Evolutionary conservation across 2,113 vertebrate genomes (phyloP), one percentile per base, ranked within the genome.

Genomic region (Chloropsis cyanopogon): DNA sequence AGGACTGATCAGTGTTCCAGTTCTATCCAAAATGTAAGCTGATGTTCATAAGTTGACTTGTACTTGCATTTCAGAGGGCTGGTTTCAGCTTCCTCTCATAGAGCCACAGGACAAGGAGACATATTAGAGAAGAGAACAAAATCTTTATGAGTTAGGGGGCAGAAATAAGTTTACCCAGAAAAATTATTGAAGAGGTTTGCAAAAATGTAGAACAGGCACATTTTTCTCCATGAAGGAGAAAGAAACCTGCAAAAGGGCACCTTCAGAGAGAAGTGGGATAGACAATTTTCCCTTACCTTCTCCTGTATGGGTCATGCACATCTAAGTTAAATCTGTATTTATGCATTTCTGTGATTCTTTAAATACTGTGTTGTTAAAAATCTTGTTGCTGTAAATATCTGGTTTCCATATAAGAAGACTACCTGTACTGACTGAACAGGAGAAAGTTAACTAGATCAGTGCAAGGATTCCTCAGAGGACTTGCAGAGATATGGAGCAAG

Each of bases 241-340:
- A 57, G 42, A 75, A 85, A 47, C 37, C 18, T 82, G 28, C 17
- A 54, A 50, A 89, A 60, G 9, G 44, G 6, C 4, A 12, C 7
- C 29, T 82, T 79, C 41, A 71, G 39, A 39, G 47, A n/a, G 33
- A 87, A 61, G 25, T 3, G 17, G 50, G 39, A 57, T n/a, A 52
- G 31, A 22, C 12, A 37, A 29, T 37, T 86, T 69, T 66, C 22
- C 16, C 60, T 83, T 41, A 21, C 13, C 8, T 65, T 65, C 69
- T 70, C 66, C 56, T 90, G 0, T 13, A 33, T 21, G 16, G 10
- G 4, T 47, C 10, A 2, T 68, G 28, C 7, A 14, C 1, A 1
- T n/a, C 1, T 23, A 63, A 54, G 7, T 63, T 61, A 65, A 4
- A 20, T 56, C 21, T 68, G 20, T 37, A n/a, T 73, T 78, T 50